Percentiles rank a stretch among this genome's conserved stretches.
Conservation (phyloP, 2,113 vertebrate genomes). For the Cynoglossus semilaevis region DNA sequence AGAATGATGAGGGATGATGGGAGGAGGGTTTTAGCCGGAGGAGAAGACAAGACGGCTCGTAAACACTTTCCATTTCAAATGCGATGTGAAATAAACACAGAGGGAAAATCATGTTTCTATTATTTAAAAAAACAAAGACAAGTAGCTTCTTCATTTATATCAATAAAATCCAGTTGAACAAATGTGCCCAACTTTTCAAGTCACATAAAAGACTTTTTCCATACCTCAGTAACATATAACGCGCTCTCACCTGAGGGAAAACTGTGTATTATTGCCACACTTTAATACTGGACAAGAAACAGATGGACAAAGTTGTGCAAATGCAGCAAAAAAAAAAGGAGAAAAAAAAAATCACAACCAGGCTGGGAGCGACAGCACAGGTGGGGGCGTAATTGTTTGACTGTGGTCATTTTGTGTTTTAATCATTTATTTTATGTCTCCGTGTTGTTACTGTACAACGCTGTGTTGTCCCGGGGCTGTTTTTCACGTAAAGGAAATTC, state of each 20-base stretch:
- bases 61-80: slow-evolving; percentile 25
- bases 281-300: neutral
- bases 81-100: neutral
- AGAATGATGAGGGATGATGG: slow-evolving; percentile 59
- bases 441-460: neutral
- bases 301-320: neutral
- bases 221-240: neutral
- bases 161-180: too few species aligned
- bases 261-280: neutral
- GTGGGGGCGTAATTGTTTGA: neutral
- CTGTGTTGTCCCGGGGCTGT: neutral
- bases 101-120: too few species aligned
- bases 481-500: neutral
- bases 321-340: neutral
- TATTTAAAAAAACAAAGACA: too few species aligned
- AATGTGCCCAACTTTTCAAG: too few species aligned
- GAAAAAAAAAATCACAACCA: neutral
- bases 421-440: slow-evolving; percentile 1
- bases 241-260: neutral
- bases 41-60: slow-evolving; percentile 34
- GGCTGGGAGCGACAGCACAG: neutral
- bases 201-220: neutral
- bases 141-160: too few species aligned
- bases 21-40: slow-evolving; percentile 37
- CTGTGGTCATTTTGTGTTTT: neutral